A percentile compares a stretch with the other conserved stretches of the same genome.
These are phyloP conservation scores for Aurelia aurita complex sp. Pacific DNA, from an alignment of 30 jellyfish, hydroid and myxozoan genomes.

Conservation along the genomic window DNA sequence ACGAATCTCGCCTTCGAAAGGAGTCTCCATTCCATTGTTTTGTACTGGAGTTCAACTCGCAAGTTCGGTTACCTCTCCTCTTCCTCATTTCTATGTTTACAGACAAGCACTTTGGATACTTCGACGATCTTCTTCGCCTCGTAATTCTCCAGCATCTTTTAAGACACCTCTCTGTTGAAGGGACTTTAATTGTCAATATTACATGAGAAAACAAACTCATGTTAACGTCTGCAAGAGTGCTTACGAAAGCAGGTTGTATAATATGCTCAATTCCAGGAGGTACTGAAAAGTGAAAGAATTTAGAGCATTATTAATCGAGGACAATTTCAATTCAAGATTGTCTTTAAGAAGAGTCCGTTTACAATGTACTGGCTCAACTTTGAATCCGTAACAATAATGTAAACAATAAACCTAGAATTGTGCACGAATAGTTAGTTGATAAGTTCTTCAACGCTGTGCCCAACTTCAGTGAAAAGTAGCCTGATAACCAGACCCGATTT, in stretches of 20 bases:
- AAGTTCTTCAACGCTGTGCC: no score
- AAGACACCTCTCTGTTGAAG: conserved; percentile 14
- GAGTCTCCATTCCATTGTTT: conserved; percentile 10
- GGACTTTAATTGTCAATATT: neutral
- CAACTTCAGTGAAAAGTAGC: no score
- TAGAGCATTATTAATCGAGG: no score
- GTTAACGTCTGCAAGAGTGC: conserved; percentile 35
- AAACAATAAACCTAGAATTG: no score
- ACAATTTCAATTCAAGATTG: no score
- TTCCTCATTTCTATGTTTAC: neutral
- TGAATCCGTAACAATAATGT: no score
- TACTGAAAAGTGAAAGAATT: neutral
- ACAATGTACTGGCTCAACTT: no score
- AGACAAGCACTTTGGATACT: conserved; percentile 9
- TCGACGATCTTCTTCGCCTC: neutral
- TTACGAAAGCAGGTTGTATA: neutral
- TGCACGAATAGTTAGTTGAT: no score
- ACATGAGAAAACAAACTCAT: conserved; percentile 27
- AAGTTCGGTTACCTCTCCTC: neutral
- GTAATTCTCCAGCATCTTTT: conserved; percentile 14
- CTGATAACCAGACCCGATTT: no score
- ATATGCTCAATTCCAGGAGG: conserved; percentile 31
- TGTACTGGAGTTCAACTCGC: conserved; percentile 31
- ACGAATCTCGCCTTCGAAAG: neutral
- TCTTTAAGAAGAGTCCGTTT: no score